Conservation (phyloP, 30 jellyfish, hydroid and myxozoan species). For the Hydra vulgaris region DNA sequence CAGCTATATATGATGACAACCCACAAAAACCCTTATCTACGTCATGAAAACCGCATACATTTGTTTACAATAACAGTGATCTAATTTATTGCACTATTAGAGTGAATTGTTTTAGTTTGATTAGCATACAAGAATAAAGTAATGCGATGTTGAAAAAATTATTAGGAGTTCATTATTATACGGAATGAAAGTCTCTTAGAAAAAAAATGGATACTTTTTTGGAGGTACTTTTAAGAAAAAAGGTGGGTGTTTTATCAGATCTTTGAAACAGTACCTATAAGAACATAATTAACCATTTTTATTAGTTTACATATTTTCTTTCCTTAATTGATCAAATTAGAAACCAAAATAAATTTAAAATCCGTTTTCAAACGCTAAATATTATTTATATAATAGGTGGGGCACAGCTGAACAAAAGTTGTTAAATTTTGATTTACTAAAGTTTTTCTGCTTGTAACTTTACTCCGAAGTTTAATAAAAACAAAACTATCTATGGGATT, state of each 20-base stretch:
- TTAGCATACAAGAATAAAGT: background rate
- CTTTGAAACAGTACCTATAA: background rate
- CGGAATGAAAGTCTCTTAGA: background rate
- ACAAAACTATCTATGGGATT: no score
- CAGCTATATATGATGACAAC: background rate
- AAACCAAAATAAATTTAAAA: background rate
- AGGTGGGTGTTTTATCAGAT: background rate
- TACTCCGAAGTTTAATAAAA: no score
- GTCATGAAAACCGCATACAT: background rate
- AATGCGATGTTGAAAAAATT: background rate
- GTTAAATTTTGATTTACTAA: no score
- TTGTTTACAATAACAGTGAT: background rate
- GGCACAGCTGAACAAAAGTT: no score
- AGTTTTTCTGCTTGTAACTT: no score
- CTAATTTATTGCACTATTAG: background rate
- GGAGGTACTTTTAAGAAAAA: background rate
- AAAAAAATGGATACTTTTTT: background rate
- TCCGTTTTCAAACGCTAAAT: background rate
- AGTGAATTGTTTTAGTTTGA: background rate
- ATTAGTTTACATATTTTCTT: background rate
- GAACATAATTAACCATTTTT: background rate
- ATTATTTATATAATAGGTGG: no score
- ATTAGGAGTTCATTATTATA: background rate
- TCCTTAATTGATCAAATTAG: background rate
- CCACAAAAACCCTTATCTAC: no score